Evolutionary conservation across 2,888 invertebrate species (phyloP), one percentile per base, ranked within the genome.

Genomic region (Acronicta alni): DNA sequence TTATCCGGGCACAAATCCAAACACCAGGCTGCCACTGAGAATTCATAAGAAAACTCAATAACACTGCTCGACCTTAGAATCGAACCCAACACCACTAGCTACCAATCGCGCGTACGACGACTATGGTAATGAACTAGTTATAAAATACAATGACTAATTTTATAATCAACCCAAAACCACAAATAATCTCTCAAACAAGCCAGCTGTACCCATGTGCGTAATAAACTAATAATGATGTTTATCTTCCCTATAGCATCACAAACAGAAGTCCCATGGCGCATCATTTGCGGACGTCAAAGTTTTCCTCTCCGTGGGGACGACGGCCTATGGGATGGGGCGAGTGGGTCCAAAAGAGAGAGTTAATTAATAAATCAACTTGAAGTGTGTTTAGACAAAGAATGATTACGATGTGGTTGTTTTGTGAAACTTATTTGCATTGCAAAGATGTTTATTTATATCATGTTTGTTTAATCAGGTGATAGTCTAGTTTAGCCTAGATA

Each of bases 181-280:
- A 80, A 78, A 68, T 57, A 44, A 69, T 44, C 49, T 3, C 8
- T 32, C 46, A 60, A 63, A 51, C 67, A 35, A 56, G 44, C 45
- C 46, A 56, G 72, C 74, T 69, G 67, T 79, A 80, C 82, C 76
- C 80, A 72, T 73, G 65, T 66, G 60, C 79, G 86, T 89, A 91
- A 92, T 92, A 91, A 89, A 89, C 85, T 81, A 84, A 87, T 92
- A 91, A 92, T 90, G 86, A 80, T 88, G 85, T 91, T 90, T 89
- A 90, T 89, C 64, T 67, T 20, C 32, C 46, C 58, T 65, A 54
- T 47, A 57, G 74, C 70, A 65, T 66, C 55, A 75, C 74, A 75
- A 62, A 74, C 65, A 77, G 57, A 26, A 30, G 57, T 77, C 87
- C 86, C 83, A 57, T 53, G 85, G 85, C 79, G 71, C 72, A 77